phyloP scores from a whole-genome alignment of 2,888 invertebrate genomes.

The Lymantria dispar region DNA sequence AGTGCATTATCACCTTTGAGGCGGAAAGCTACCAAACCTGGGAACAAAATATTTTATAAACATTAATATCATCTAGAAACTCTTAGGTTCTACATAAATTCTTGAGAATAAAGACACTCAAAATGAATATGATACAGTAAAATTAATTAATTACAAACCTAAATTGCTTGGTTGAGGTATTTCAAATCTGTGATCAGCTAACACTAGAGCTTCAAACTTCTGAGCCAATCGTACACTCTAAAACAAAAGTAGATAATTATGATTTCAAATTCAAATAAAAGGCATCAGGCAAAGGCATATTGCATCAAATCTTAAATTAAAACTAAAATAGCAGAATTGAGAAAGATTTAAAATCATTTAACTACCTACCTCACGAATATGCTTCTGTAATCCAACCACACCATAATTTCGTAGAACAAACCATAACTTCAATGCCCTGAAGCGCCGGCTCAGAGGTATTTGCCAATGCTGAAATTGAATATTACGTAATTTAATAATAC shows the following conservation, averaged over 20 bases:
- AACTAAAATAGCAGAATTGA: not conserved
- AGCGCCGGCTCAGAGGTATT: constrained; percentile 96
- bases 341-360: not conserved
- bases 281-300: not conserved
- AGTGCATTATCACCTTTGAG: constrained; percentile 92
- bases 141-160: constrained; percentile 55
- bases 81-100: not conserved
- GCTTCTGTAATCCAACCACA: constrained; percentile 94
- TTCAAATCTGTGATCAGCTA: constrained; percentile 93
- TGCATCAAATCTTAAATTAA: not conserved
- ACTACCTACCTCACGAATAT: constrained; percentile 90
- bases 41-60: constrained; percentile 4
- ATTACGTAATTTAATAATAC: constrained; percentile 2
- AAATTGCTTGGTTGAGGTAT: constrained; percentile 93
- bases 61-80: not conserved
- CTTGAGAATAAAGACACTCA: too few relatives aligned
- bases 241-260: constrained; percentile 17
- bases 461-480: constrained; percentile 93
- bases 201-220: constrained; percentile 93
- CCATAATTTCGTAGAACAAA: constrained; percentile 98
- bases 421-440: constrained; percentile 97
- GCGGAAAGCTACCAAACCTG: constrained; percentile 94
- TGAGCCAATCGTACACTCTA: constrained; percentile 95
- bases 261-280: not conserved
- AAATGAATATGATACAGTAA: not conserved